Percentiles rank a stretch among this genome's conserved stretches.
Evolutionary conservation across 2,797 vertebrate species (phyloP).

Genomic region (Rhodeus uyekii): DNA sequence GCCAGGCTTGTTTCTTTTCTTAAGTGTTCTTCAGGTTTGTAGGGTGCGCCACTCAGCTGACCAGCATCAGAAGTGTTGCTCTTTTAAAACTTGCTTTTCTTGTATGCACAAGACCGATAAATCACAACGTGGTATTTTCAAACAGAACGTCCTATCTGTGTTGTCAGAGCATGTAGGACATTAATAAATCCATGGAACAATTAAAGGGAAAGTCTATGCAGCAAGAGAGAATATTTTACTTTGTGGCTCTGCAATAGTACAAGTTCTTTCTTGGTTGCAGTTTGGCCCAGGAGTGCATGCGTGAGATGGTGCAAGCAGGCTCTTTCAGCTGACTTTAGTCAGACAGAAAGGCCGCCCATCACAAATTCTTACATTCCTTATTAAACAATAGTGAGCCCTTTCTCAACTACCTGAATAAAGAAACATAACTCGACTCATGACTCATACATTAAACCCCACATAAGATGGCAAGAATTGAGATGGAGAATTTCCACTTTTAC

Average conservation of each 20-base stretch:
- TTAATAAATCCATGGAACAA: neutral
- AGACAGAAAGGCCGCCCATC: slow-evolving; percentile 66
- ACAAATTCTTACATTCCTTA: slow-evolving; percentile 73
- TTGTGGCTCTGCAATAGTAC: neutral
- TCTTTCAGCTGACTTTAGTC: slow-evolving; percentile 66
- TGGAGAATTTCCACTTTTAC: neutral
- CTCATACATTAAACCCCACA: neutral
- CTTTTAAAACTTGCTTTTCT: slow-evolving; percentile 26
- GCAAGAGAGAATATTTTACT: neutral
- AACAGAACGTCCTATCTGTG: neutral
- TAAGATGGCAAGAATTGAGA: neutral
- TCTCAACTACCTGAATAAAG: slow-evolving; percentile 54
- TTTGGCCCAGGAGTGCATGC: neutral
- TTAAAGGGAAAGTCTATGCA: neutral
- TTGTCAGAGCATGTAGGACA: neutral
- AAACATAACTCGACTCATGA: neutral
- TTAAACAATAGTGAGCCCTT: slow-evolving; percentile 66
- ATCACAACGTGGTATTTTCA: neutral
- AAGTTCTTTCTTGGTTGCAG: neutral
- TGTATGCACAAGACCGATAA: neutral
- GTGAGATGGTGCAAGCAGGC: slow-evolving; percentile 46
- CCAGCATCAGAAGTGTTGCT: neutral
- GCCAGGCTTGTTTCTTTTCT: neutral
- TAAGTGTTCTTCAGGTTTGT: neutral
- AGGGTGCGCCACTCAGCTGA: slow-evolving; percentile 14